phyloP scores from a whole-genome alignment of 2,888 invertebrate genomes.

The Megastigmus dorsalis region DNA sequence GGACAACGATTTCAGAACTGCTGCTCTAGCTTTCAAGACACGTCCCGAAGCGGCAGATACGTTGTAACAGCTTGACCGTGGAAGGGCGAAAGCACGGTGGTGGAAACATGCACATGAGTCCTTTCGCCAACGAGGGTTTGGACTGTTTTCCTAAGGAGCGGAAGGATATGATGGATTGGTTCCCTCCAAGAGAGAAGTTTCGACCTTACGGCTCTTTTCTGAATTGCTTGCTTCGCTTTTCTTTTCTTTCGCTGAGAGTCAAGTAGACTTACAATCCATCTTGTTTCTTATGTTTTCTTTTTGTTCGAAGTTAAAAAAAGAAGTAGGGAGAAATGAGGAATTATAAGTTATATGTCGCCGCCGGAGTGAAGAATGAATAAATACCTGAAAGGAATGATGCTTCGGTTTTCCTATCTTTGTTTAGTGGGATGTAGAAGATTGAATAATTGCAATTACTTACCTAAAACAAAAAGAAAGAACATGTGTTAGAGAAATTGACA shows the following conservation, averaged over 20 bases:
- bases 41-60: conserved; percentile 52
- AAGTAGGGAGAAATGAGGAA: not conserved
- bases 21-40: conserved; percentile 60
- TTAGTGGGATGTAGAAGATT: not conserved
- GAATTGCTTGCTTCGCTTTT: not conserved
- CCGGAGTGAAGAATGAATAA: conserved; percentile 4
- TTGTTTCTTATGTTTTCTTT: too few relatives aligned
- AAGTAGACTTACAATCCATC: too few relatives aligned
- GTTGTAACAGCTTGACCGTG: conserved; percentile 35
- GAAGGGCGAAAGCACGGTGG: not conserved
- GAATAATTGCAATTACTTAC: conserved; percentile 17
- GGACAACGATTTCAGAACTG: not conserved
- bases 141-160: too few relatives aligned
- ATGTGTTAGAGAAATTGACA: not conserved
- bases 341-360: too few relatives aligned
- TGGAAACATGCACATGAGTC: not conserved
- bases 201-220: too few relatives aligned
- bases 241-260: not conserved
- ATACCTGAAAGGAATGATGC: conserved; percentile 7
- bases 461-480: conserved; percentile 26
- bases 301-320: too few relatives aligned
- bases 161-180: conserved; percentile 56
- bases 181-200: conserved; percentile 56
- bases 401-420: not conserved
- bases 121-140: not conserved